Evolutionary conservation across 2,888 invertebrate species (phyloP).

Genomic region (Cerastis rubricosa): DNA sequence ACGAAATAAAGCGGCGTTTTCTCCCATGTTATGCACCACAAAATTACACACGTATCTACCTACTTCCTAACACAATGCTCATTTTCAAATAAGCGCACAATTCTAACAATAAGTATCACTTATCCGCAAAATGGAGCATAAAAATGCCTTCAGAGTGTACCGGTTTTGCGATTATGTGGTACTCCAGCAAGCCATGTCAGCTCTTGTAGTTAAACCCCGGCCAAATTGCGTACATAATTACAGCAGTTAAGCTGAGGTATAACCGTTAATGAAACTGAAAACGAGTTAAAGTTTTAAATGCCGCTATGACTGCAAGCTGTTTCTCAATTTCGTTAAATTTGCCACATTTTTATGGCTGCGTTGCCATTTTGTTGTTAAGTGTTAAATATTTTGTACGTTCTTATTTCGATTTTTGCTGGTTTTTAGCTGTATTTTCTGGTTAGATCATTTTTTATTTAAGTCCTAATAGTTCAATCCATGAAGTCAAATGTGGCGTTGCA

Average conservation of each 20-base stretch:
- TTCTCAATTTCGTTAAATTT: conserved; percentile 86
- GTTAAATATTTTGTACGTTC: conserved; percentile 39
- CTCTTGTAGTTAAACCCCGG: conserved; percentile 76
- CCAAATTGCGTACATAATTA: conserved; percentile 88
- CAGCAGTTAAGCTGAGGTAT: conserved; percentile 85
- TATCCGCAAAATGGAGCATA: conserved; percentile 43
- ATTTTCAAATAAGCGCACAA: conserved; percentile 33
- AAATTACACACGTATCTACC: not conserved
- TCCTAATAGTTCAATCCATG: not conserved
- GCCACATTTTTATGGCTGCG: conserved; percentile 81
- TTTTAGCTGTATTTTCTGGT: not conserved
- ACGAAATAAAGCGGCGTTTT: not conserved
- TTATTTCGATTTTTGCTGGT: conserved; percentile 14
- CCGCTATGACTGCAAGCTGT: conserved; percentile 88
- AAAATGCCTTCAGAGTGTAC: conserved; percentile 51
- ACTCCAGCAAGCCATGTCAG: conserved; percentile 67
- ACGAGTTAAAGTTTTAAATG: conserved; percentile 88
- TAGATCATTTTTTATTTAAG: not conserved
- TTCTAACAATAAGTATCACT: conserved; percentile 40
- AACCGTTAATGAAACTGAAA: conserved; percentile 89
- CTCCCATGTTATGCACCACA: not conserved
- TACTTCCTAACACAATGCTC: conserved; percentile 20
- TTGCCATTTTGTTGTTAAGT: conserved; percentile 41
- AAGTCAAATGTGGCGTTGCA: not conserved
- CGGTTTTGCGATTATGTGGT: conserved; percentile 55